These are phyloP conservation scores for Drosophila nikananu DNA, from an alignment of 1,140 invertebrate species.

Conservation along the genomic window DNA sequence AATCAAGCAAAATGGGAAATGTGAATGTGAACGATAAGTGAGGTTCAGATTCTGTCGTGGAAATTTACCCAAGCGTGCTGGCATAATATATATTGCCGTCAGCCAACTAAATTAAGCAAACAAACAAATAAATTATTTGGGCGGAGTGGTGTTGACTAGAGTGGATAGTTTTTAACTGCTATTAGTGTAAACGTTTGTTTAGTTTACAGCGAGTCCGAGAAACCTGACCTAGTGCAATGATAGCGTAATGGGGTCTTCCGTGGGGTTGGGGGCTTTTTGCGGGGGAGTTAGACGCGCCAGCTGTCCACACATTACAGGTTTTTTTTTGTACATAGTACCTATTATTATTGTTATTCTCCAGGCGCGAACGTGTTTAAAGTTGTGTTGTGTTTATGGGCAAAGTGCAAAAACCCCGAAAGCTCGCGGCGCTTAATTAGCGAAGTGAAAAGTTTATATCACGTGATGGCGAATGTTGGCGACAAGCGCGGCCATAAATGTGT, in stretches of 20 bases:
- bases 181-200: slow-evolving; percentile 53
- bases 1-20: slow-evolving; percentile 20
- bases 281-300: slow-evolving; percentile 28
- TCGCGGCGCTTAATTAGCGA: slow-evolving; percentile 69
- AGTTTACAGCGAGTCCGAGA: slow-evolving; percentile 64
- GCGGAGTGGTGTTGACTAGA: slow-evolving; percentile 13
- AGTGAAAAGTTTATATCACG: slow-evolving; percentile 75
- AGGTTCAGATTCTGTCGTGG: slow-evolving; percentile 59
- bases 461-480: slow-evolving; percentile 60
- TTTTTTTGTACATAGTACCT: slow-evolving; percentile 6
- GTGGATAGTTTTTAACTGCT: slow-evolving; percentile 38
- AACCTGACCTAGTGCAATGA: slow-evolving; percentile 71
- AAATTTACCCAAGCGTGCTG: slow-evolving; percentile 69
- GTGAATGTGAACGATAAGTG: slow-evolving; percentile 55
- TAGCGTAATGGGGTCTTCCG: slow-evolving; percentile 34
- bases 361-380: slow-evolving; percentile 9
- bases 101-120: slow-evolving; percentile 45
- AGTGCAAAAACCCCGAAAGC: slow-evolving; percentile 75
- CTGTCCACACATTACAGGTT: slow-evolving; percentile 43
- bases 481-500: slow-evolving; percentile 58
- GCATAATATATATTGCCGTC: slow-evolving; percentile 44
- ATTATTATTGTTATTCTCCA: slow-evolving; percentile 30
- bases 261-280: neutral
- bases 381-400: slow-evolving; percentile 37
- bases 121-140: slow-evolving; percentile 59